Percentiles rank a stretch among this genome's conserved stretches.
Conservation (phyloP, 2,888 invertebrate genomes). For the Hypsopygia costalis region DNA sequence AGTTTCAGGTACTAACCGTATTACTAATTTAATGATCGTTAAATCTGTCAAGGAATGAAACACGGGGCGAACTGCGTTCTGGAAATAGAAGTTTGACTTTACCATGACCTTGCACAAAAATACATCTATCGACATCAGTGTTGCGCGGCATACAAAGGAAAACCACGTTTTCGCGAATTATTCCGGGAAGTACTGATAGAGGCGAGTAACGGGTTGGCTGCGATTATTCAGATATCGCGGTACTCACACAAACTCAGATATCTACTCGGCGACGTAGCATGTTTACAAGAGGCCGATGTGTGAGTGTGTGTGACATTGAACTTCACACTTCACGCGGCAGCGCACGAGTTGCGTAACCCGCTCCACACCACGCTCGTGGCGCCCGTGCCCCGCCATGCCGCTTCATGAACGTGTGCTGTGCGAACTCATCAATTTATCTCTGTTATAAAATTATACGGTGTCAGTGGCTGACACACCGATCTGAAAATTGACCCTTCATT, state of each 20-base stretch:
- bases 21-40: constrained; percentile 11
- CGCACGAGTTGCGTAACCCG: constrained; percentile 71
- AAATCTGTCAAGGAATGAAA: constrained; percentile 20
- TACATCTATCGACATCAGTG: constrained; percentile 47
- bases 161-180: constrained; percentile 65
- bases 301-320: constrained; percentile 75
- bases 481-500: constrained; percentile 15
- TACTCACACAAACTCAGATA: constrained; percentile 34
- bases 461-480: constrained; percentile 3
- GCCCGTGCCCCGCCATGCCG: constrained; percentile 18
- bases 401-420: constrained; percentile 22
- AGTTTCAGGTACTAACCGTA: background rate
- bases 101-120: constrained; percentile 67
- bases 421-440: constrained; percentile 17
- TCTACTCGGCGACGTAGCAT: constrained; percentile 32
- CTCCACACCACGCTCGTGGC: constrained; percentile 20
- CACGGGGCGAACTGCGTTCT: constrained; percentile 20
- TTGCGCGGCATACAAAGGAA: constrained; percentile 47
- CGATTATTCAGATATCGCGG: constrained; percentile 63
- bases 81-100: constrained; percentile 53
- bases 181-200: constrained; percentile 72
- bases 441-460: constrained; percentile 15
- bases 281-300: constrained; percentile 25
- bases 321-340: constrained; percentile 75
- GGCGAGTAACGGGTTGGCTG: constrained; percentile 72